Evolutionary conservation across 2,888 invertebrate species (phyloP).

Genomic region (Meteorus colon): DNA sequence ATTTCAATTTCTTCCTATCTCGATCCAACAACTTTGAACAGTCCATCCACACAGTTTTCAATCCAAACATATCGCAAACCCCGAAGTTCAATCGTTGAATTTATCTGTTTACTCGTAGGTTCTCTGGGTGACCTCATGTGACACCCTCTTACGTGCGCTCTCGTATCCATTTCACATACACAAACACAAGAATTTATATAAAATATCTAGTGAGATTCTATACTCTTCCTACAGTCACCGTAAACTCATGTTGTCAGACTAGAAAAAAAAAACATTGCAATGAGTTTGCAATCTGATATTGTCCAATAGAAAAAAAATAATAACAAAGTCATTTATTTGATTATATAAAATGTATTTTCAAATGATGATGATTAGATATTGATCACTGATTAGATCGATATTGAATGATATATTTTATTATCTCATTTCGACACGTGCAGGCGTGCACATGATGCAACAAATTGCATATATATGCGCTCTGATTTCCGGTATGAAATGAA

Average conservation of each 20-base stretch:
- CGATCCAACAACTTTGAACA: neutral
- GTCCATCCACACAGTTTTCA: neutral
- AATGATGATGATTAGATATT: neutral
- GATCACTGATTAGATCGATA: neutral
- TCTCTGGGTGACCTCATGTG: neutral
- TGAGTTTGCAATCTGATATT: neutral
- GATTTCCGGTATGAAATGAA: constrained; percentile 53
- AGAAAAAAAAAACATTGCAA: neutral
- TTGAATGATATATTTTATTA: neutral
- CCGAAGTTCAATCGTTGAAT: neutral
- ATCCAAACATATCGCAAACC: neutral
- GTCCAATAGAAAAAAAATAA: neutral
- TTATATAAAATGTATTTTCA: neutral
- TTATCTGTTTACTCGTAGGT: neutral
- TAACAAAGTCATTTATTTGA: constrained; percentile 1
- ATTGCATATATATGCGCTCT: constrained; percentile 19
- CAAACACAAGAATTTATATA: neutral
- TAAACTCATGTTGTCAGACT: neutral
- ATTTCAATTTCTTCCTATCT: neutral
- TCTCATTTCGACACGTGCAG: neutral
- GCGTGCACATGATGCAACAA: constrained; percentile 7
- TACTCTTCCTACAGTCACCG: neutral
- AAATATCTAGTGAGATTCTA: neutral
- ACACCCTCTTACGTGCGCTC: neutral
- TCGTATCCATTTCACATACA: neutral